These are phyloP conservation scores for Perca flavescens DNA, from an alignment of 2,113 vertebrate species.

Conservation along the genomic window DNA sequence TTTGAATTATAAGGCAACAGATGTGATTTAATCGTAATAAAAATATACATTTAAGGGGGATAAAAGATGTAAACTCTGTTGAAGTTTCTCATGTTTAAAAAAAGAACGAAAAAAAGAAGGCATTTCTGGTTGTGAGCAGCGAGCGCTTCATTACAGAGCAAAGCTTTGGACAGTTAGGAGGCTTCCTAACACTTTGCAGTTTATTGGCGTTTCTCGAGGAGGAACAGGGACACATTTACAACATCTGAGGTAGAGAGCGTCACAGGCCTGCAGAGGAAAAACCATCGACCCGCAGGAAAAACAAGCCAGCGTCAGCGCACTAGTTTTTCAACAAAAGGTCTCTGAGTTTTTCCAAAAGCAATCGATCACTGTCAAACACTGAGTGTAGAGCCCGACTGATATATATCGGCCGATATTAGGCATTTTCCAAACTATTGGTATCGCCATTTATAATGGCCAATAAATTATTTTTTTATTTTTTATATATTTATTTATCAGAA, in stretches of 20 bases:
- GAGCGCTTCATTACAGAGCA: conserved; percentile 28
- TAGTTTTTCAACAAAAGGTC: not conserved
- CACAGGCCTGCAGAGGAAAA: conserved; percentile 37
- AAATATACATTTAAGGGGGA: not conserved
- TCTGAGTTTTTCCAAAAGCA: conserved; percentile 17
- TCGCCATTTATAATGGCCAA: too few species aligned
- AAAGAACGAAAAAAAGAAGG: conserved; percentile 16
- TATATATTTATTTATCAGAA: too few species aligned
- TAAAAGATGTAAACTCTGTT: conserved; percentile 23
- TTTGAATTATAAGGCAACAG: not conserved
- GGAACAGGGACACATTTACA: conserved; percentile 23
- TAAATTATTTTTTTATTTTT: too few species aligned
- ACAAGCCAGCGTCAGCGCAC: not conserved
- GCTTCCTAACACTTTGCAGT: conserved; percentile 10
- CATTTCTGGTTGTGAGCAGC: conserved; percentile 28
- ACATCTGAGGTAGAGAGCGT: conserved; percentile 76
- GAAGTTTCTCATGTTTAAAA: conserved; percentile 13
- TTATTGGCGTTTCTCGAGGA: not conserved
- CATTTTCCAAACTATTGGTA: too few species aligned
- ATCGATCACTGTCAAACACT: not conserved
- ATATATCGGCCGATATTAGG: too few species aligned
- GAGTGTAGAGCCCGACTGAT: not conserved
- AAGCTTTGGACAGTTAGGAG: conserved; percentile 14
- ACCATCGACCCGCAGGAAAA: not conserved
- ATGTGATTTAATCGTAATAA: conserved; percentile 10